phyloP scores from a whole-genome alignment of 2,888 invertebrate species.

The Acrobasis consociella region DNA sequence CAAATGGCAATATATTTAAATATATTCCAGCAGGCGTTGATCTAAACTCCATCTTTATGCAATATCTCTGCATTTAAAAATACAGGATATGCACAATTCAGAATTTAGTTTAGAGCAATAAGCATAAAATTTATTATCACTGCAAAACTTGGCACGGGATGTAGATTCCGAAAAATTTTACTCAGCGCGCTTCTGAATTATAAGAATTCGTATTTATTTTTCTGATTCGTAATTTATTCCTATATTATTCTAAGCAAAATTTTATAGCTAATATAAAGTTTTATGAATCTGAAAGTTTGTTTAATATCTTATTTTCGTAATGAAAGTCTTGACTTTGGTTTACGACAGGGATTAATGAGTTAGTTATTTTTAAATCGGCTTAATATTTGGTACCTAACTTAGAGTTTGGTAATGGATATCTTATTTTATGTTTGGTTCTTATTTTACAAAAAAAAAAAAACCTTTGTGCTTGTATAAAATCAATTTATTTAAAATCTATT shows the following conservation, averaged over 20 bases:
- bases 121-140: slow-evolving; percentile 20
- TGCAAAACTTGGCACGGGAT: slow-evolving; percentile 8
- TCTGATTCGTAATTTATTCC: neutral
- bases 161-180: slow-evolving; percentile 14
- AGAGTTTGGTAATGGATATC: neutral
- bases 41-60: neutral
- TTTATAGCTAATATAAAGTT: neutral
- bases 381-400: neutral
- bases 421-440: too few relatives aligned
- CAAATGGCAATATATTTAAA: too few relatives aligned
- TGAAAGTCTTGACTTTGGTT: neutral
- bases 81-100: slow-evolving; percentile 13
- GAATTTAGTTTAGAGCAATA: slow-evolving; percentile 22
- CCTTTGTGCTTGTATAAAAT: too few relatives aligned
- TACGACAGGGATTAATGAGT: neutral
- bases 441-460: too few relatives aligned
- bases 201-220: neutral
- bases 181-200: slow-evolving; percentile 13
- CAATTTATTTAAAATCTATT: too few relatives aligned
- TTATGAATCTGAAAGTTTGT: neutral
- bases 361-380: too few relatives aligned
- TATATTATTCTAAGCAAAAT: neutral
- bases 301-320: neutral
- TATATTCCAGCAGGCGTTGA: too few relatives aligned
- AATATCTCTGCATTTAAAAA: slow-evolving; percentile 26